Evolutionary conservation across 1,140 invertebrate genomes (phyloP), one percentile per base, ranked within the genome.

Genomic region (Drosophila lacertosa): DNA sequence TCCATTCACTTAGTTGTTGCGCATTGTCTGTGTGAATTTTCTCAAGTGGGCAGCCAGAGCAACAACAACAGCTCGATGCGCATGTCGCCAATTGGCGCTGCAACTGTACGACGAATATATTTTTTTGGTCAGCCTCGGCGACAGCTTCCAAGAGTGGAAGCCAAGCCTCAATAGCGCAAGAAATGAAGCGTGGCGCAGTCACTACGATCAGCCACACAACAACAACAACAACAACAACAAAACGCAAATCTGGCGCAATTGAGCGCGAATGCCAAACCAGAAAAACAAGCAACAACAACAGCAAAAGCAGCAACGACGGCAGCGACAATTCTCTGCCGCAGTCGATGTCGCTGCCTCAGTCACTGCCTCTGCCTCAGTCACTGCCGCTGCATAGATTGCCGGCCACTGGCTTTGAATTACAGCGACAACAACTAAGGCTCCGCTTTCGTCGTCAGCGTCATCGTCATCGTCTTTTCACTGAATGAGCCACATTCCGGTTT

Each of bases 401-500:
- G 81, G 82, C 82, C 81, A 70, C 15, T 70, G 60, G 60, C 60
- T 70, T 88, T 77, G 57, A 57, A 70, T 82, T 83, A 82, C 78
- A 70, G 62, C 78, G 59, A 55, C 54, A 72, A 16, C 33, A 59
- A 37, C 11, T 35, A 24, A 60, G 26, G 40, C 50, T 53, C 33
- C 48, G 63, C 68, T 72, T 58, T 66, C 58, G 68, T 50, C 69
- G 44, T 37, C 73, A 44, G 44, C 55, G 16, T 59, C 55, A 63
- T 24, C 74, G 60, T 65, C 64, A 51, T 64, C 51, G 76, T 83
- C 81, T 88, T 86, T 86, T 86, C 82, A 88, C 82, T 86, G 82
- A 86, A 86, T 86, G 82, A 86, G 82, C 82, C 82, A 86, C 82
- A 86, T 86, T 88, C 82, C 82, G 82, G 82, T 86, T 86, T 86